These are phyloP conservation scores for Ctenosaura bakeri DNA, from an alignment of 2,797 vertebrate species.

Conservation along the genomic window DNA sequence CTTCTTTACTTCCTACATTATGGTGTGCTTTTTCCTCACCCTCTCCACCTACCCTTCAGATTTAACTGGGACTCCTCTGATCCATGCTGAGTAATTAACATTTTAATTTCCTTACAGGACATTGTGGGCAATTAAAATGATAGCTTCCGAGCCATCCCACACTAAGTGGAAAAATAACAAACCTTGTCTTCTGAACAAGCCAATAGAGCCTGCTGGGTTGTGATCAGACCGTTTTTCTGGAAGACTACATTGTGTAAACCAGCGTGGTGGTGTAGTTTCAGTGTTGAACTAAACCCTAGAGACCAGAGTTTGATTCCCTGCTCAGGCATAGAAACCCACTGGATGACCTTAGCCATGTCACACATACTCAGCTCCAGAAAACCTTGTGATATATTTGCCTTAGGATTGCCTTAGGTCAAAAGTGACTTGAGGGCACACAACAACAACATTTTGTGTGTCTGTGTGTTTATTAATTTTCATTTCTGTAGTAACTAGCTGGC, in stretches of 20 bases:
- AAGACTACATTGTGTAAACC: neutral
- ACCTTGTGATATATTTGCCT: no score
- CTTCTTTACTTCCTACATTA: neutral
- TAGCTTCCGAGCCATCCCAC: neutral
- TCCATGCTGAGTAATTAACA: neutral
- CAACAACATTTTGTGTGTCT: neutral
- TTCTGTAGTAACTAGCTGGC: neutral
- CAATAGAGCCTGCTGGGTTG: neutral
- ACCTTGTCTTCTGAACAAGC: neutral
- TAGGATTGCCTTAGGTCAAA: no score
- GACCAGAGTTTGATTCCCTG: no score
- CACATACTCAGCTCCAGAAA: no score
- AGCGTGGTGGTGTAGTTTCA: no score
- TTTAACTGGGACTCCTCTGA: neutral
- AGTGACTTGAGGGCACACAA: no score
- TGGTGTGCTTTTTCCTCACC: no score
- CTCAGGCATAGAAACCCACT: no score
- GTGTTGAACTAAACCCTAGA: no score
- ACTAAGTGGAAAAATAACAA: neutral
- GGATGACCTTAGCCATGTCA: no score
- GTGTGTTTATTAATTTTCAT: no score
- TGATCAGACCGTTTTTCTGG: neutral
- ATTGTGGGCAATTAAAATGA: neutral
- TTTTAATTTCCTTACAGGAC: neutral
- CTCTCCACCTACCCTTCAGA: neutral